Evolutionary conservation across 2,113 vertebrate genomes (phyloP).

Genomic region (Sula dactylatra): DNA sequence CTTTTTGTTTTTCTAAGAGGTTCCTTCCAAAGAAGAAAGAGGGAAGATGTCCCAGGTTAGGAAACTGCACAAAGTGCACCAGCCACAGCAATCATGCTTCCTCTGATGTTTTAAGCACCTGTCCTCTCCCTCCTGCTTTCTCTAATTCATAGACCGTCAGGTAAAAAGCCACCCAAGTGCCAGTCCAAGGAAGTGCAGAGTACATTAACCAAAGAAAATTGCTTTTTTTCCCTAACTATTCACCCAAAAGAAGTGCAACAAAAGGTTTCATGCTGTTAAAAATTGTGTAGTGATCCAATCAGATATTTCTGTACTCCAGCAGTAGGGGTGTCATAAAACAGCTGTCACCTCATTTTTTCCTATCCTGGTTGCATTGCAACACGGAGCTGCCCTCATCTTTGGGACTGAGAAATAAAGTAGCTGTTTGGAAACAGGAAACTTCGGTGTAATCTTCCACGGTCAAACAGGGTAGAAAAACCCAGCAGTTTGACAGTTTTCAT

Average conservation of each 20-base stretch:
- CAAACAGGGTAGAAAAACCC: not conserved
- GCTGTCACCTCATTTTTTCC: not conserved
- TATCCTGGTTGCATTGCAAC: not conserved
- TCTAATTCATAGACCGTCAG: not conserved
- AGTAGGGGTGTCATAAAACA: not conserved
- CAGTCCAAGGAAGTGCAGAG: not conserved
- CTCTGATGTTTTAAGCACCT: not conserved
- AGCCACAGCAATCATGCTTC: not conserved
- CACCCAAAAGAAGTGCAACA: not conserved
- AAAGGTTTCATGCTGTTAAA: not conserved
- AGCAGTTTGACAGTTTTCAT: not conserved
- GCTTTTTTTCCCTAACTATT: not conserved
- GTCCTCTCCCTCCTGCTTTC: not conserved
- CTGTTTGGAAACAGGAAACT: not conserved
- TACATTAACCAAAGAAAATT: not conserved
- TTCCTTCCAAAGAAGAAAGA: not conserved
- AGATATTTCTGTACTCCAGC: not conserved
- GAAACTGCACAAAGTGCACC: not conserved
- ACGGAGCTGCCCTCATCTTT: not conserved
- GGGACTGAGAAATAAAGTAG: not conserved
- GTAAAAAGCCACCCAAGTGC: not conserved
- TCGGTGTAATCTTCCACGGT: not conserved
- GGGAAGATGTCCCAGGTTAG: not conserved
- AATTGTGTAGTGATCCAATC: not conserved
- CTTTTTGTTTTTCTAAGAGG: not conserved